Evolutionary conservation across 2,113 vertebrate species (phyloP).

Genomic region (Dryoscopus gambensis): DNA sequence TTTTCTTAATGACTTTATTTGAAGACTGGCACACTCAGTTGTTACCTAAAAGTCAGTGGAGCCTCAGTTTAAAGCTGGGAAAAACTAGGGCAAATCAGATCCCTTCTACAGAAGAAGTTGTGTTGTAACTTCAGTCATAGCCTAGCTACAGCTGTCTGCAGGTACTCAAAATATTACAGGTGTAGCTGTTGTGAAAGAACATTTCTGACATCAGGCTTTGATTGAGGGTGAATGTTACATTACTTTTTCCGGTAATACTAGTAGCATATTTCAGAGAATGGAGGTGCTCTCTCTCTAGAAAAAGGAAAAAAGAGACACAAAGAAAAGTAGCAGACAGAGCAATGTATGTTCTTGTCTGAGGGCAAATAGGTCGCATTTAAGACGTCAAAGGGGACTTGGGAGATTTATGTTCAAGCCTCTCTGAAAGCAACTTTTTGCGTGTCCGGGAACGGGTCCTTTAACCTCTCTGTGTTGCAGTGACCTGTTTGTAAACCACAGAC

Average conservation of each 20-base stretch:
- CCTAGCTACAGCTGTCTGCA: background rate
- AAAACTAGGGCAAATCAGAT: background rate
- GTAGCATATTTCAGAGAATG: background rate
- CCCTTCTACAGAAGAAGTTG: background rate
- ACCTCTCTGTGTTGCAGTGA: constrained; percentile 24
- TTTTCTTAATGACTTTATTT: background rate
- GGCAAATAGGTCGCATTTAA: background rate
- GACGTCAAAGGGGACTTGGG: background rate
- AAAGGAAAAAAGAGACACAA: background rate
- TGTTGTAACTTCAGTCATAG: background rate
- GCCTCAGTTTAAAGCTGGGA: background rate
- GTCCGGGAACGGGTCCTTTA: background rate
- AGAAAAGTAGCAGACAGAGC: background rate
- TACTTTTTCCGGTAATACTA: background rate
- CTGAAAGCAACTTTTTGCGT: background rate
- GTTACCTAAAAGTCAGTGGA: background rate
- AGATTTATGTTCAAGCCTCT: constrained; percentile 40
- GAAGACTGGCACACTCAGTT: background rate
- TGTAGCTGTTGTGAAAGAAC: background rate
- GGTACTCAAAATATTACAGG: background rate
- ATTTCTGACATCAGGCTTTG: background rate
- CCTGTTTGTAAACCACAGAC: constrained; percentile 14
- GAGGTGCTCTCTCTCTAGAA: background rate
- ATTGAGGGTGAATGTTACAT: background rate
- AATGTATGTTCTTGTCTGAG: background rate